Evolutionary conservation across 2,113 vertebrate species (phyloP).

Genomic region (Chascanopsetta lugubris): DNA sequence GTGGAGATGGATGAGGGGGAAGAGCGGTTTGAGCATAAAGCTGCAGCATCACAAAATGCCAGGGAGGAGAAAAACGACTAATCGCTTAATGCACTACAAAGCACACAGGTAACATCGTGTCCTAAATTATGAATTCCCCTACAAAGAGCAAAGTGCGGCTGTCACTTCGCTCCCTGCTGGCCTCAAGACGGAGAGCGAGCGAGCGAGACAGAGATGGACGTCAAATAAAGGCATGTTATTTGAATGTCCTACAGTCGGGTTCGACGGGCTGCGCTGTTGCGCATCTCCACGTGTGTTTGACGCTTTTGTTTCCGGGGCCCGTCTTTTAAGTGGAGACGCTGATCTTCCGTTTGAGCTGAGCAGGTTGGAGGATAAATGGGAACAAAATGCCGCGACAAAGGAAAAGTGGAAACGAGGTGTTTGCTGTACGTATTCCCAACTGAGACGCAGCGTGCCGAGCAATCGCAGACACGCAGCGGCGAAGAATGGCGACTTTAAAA

Average conservation of each 20-base stretch:
- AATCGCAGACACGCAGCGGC: background rate
- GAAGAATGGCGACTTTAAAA: conserved; percentile 18
- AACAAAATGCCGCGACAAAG: background rate
- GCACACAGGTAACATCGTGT: conserved; percentile 1
- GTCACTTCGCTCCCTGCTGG: conserved; percentile 21
- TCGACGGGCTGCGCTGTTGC: background rate
- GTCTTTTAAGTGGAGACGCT: background rate
- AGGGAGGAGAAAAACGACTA: background rate
- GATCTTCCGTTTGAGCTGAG: background rate
- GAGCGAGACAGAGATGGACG: conserved; percentile 15
- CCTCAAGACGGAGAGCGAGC: conserved; percentile 18
- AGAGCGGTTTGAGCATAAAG: background rate
- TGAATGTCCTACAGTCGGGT: conserved; percentile 8
- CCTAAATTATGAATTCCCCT: conserved; percentile 37
- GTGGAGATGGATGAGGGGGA: background rate
- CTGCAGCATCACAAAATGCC: background rate
- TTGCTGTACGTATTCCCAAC: conserved; percentile 3
- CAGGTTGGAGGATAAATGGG: background rate
- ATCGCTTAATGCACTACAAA: background rate
- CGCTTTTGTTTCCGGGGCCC: background rate
- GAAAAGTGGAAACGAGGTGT: conserved; percentile 7
- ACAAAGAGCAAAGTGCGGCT: conserved; percentile 13
- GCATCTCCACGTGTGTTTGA: background rate
- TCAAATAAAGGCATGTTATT: conserved; percentile 16
- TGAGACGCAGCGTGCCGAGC: background rate